Evolutionary conservation across 1,140 invertebrate species (phyloP), one percentile per base, ranked within the genome.

Genomic region (Cecropterus lyciades): DNA sequence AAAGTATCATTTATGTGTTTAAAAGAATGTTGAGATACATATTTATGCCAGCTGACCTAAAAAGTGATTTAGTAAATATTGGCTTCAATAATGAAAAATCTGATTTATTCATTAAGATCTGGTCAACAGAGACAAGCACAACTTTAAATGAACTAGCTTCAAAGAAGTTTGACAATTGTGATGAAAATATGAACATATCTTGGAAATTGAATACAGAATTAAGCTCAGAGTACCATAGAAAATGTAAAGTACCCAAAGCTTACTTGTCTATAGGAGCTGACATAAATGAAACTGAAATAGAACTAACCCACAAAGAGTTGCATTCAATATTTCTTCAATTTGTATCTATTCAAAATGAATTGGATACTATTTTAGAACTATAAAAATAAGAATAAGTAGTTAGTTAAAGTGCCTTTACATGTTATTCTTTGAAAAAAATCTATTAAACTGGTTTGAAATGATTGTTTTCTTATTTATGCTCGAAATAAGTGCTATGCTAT

Each of bases 121-220:
- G 89, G 89, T 91, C 87, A 24, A 55, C 67, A 24, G 86, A 90
- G 75, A 87, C 80, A 48, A 87, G 75, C 62, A 52, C 66, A 24
- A 82, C 78, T 49, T 72, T 91, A 9, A 73, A 81, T 78, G 78
- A 89, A 49, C 55, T 91, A 20, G 71, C 72, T 45, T 70, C 69
- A 55, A 77, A 72, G 51, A 30, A 55, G 60, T 67, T 57, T 43
- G 67, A 77, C 45, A 74, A 82, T 42, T 68, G 59, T 72, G 70
- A 72, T 57, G 70, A 82, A 56, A 65, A 75, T 37, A 53, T 84
- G 17, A 75, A 82, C 59, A 81, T 89, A 72, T 72, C 81, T 24
- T 91, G 84, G 80, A 87, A 87, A 60, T 59, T 91, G 64, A 89
- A 88, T 79, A 78, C 83, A 42, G 89, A 91, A 70, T 70, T 91